Percentiles rank a stretch among this genome's conserved stretches.
phyloP scores from a whole-genome alignment of 2,888 invertebrate genomes.

The Invenusta paracnida region DNA sequence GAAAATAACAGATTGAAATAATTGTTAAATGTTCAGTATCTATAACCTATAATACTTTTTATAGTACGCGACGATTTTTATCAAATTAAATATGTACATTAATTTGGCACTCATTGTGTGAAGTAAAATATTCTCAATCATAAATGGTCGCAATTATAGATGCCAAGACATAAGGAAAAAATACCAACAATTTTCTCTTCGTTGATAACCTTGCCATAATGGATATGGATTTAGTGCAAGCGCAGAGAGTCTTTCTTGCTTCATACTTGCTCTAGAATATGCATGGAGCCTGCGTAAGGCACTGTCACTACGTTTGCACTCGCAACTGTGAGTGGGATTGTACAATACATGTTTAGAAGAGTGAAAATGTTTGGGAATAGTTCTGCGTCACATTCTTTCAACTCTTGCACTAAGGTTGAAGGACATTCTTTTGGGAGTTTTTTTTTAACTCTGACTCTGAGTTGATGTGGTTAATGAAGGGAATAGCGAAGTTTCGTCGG shows the following conservation, averaged over 20 bases:
- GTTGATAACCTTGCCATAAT: not conserved
- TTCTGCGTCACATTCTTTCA: not conserved
- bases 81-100: too few species aligned
- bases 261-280: constrained; percentile 12
- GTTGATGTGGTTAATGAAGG: too few species aligned
- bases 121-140: too few species aligned
- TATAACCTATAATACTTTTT: not conserved
- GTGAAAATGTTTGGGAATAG: not conserved
- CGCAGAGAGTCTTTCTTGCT: not conserved
- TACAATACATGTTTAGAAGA: not conserved
- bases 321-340: not conserved
- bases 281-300: not conserved
- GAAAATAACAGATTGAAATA: constrained; percentile 40
- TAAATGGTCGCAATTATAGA: too few species aligned
- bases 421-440: not conserved
- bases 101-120: too few species aligned
- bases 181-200: not conserved
- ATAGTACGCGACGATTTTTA: too few species aligned
- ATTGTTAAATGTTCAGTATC: not conserved
- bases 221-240: not conserved
- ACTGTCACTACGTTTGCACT: not conserved
- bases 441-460: too few species aligned
- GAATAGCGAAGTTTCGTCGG: too few species aligned
- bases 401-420: not conserved
- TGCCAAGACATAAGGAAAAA: not conserved